Evolutionary conservation across 2,888 invertebrate species (phyloP), one percentile per base, ranked within the genome.

Genomic region (Caenorhabditis japonica): DNA sequence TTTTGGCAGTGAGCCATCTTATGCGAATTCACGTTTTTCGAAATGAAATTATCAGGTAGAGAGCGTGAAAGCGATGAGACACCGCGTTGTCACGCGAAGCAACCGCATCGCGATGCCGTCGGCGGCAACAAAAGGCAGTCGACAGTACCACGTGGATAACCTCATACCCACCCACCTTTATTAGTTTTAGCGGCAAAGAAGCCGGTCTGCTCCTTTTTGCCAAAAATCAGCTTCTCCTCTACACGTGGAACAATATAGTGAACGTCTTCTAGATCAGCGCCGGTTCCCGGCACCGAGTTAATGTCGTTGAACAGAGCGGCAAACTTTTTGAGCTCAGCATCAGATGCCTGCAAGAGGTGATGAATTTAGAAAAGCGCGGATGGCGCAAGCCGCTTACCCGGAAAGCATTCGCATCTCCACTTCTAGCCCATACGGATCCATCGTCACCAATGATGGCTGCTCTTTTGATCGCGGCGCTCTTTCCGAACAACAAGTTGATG

Each of bases 231-330:
- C 52, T 81, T 83, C 30, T 85, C 85, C 52, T 87, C 87, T 36
- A 80, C 77, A 25, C 85, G 81, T 5, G 87, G 87, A 34, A 87
- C 87, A 47, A 87, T 84, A 83, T 87, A 87, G 75, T 87, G 87
- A 7, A 71, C 62, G 33, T 66, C 66, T 69, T 83, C 86, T n/a
- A 85, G 64, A 36, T 86, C 86, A 38, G 82, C 81, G 38, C 85
- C 85, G 13, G 76, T 69, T 7, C 61, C 30, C 8, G 85, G 85
- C 1, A 80, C 80, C 4, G 27, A 21, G 43, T 36, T 61, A 58
- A 85, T 61, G 68, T 85, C 66, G 52, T 78, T 75, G 76, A 86
- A 87, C 17, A 70, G 78, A 47, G 52, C 56, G 38, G 81, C 85
- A 43, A 87, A 83, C 49, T 68, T 79, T 51, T 70, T 81, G 58